phyloP scores from a whole-genome alignment of 1,140 invertebrate genomes.

The Megalopta genalis region DNA sequence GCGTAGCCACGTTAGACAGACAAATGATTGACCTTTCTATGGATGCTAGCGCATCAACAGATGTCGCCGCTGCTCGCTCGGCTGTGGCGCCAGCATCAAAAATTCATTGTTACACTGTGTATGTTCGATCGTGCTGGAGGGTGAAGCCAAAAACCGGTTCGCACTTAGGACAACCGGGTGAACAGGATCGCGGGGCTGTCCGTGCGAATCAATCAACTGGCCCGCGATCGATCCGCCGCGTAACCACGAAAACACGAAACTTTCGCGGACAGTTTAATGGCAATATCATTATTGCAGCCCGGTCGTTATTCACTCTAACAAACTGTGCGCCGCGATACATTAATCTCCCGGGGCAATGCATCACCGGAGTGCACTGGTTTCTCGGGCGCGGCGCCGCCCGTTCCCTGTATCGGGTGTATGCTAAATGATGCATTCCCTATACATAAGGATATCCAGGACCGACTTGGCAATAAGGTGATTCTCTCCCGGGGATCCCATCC shows the following conservation, averaged over 20 bases:
- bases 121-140: too few species aligned
- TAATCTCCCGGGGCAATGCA: slow-evolving; percentile 75
- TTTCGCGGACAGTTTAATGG: slow-evolving; percentile 74
- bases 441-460: neutral
- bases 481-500: too few species aligned
- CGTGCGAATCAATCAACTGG: slow-evolving; percentile 27
- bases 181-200: neutral
- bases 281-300: slow-evolving; percentile 73
- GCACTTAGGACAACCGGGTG: neutral
- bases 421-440: slow-evolving; percentile 19
- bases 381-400: slow-evolving; percentile 23
- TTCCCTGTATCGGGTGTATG: slow-evolving; percentile 5
- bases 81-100: too few species aligned
- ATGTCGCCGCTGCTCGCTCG: too few species aligned
- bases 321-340: slow-evolving; percentile 72
- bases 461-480: neutral
- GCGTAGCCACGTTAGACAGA: too few species aligned
- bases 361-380: slow-evolving; percentile 65
- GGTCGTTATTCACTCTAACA: slow-evolving; percentile 75
- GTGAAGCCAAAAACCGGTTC: neutral
- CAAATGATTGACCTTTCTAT: too few species aligned
- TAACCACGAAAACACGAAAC: slow-evolving; percentile 65
- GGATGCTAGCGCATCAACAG: too few species aligned
- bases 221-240: slow-evolving; percentile 4
- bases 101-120: too few species aligned